These are phyloP conservation scores for Yasuhikotakia modesta DNA, from an alignment of 2,797 vertebrate genomes.

Conservation along the genomic window DNA sequence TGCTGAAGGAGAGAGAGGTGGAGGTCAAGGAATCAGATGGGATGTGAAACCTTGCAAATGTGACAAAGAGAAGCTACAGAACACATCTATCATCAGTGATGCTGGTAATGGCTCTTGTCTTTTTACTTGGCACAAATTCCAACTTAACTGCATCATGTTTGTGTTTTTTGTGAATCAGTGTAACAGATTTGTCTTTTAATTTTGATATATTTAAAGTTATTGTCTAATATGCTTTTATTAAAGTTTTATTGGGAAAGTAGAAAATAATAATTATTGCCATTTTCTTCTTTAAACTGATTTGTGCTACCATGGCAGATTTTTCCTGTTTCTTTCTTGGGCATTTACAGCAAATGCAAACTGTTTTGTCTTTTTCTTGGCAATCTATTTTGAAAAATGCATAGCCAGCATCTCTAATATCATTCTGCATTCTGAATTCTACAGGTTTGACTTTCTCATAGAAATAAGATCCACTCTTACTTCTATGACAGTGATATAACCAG, in stretches of 20 bases:
- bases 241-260: no score
- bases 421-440: neutral
- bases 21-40: constrained; percentile 7
- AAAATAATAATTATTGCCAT: no score
- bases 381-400: neutral
- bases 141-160: no score
- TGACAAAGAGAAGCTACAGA: constrained; percentile 20
- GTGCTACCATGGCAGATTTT: neutral
- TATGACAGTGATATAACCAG: neutral
- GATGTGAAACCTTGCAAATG: constrained; percentile 42
- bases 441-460: neutral
- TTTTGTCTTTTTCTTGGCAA: neutral
- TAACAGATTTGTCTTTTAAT: neutral
- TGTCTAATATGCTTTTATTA: no score
- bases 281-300: neutral
- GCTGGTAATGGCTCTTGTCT: constrained; percentile 12
- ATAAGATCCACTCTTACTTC: no score
- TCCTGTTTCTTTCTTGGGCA: neutral
- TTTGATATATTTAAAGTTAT: no score
- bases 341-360: neutral
- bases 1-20: constrained; percentile 58
- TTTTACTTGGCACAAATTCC: neutral
- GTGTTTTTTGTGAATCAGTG: no score
- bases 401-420: neutral
- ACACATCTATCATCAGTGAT: neutral